Percentiles rank a stretch among this genome's conserved stretches.
Conservation (phyloP, 2,888 invertebrate genomes). For the Tipula unca region DNA sequence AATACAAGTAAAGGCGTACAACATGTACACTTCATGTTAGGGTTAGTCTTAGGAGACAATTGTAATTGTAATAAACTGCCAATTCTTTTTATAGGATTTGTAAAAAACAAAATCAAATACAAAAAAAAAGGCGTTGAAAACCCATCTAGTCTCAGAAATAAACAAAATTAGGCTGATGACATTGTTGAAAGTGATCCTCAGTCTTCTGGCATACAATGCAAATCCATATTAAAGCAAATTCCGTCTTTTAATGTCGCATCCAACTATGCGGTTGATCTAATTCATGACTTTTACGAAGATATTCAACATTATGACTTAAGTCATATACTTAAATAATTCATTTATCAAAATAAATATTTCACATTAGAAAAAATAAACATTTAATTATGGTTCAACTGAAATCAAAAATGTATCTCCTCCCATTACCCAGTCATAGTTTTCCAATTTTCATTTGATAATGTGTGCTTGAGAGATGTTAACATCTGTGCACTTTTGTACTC, state of each 20-base stretch:
- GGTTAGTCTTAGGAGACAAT: background rate
- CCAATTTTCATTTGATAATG: constrained; percentile 23
- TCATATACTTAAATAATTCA: background rate
- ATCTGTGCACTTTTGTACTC: constrained; percentile 23
- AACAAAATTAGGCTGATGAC: background rate
- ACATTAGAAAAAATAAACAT: background rate
- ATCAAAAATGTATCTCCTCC: background rate
- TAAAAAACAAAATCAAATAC: too few relatives aligned
- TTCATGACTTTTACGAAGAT: background rate
- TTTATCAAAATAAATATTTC: background rate
- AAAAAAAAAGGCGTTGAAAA: background rate
- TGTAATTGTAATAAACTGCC: too few relatives aligned
- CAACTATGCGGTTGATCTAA: background rate
- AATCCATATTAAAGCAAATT: background rate
- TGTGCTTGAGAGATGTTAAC: constrained; percentile 25
- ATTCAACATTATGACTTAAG: background rate
- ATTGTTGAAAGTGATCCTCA: background rate
- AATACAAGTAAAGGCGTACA: background rate
- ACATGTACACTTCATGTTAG: background rate
- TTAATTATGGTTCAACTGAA: background rate
- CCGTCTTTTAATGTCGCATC: background rate
- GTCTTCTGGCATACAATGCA: background rate
- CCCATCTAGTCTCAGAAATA: background rate
- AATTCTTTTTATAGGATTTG: background rate
- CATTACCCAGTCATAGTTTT: constrained; percentile 19